These are phyloP conservation scores for Sula dactylatra DNA, from an alignment of 2,113 vertebrate species.

Conservation along the genomic window DNA sequence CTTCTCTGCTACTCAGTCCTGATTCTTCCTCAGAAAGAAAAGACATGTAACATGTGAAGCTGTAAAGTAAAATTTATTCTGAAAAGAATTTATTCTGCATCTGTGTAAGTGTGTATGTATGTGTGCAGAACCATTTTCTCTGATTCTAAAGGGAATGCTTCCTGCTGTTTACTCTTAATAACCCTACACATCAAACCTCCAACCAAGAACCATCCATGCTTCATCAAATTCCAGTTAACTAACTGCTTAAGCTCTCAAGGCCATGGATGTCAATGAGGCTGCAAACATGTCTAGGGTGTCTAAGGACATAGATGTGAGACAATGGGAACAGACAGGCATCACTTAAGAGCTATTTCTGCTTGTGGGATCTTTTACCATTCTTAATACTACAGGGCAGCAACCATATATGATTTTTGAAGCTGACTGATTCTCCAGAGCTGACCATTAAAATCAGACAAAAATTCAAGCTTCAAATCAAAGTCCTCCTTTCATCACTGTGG, in stretches of 20 bases:
- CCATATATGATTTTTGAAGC: accelerated
- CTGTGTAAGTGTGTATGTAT: background rate
- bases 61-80: background rate
- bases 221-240: background rate
- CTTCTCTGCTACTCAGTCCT: background rate
- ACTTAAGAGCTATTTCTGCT: background rate
- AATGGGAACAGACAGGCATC: background rate
- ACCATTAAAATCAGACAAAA: background rate
- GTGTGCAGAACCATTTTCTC: background rate
- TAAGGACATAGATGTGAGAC: background rate
- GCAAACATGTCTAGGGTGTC: background rate
- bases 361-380: background rate
- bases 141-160: background rate
- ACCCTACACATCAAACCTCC: background rate
- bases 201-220: background rate
- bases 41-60: background rate
- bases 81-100: background rate
- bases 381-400: background rate
- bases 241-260: background rate
- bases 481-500: background rate
- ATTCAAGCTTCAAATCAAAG: background rate
- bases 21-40: background rate
- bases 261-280: background rate
- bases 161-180: background rate
- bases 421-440: background rate